Conservation (phyloP, 2,113 vertebrate genomes). For the Phycodurus eques region DNA sequence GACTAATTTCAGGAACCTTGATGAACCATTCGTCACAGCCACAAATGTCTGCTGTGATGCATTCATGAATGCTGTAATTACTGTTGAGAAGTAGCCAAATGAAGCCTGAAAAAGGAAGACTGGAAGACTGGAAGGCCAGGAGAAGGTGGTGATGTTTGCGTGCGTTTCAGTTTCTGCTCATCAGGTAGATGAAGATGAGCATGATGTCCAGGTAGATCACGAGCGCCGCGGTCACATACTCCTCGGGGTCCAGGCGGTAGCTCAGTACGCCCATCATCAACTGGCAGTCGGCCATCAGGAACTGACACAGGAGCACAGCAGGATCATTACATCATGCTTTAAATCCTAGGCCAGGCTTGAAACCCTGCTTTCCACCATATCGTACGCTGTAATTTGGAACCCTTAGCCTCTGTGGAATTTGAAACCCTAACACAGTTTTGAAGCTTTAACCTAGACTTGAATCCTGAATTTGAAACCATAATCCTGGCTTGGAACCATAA, state of each 20-base stretch:
- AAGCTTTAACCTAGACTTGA: neutral
- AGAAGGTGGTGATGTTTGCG: neutral
- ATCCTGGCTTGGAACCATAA: neutral
- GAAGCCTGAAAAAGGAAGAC: neutral
- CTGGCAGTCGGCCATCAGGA: constrained; percentile 69
- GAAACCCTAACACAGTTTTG: neutral
- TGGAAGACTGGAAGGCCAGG: constrained; percentile 1
- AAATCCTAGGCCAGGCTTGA: neutral
- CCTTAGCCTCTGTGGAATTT: too few species aligned
- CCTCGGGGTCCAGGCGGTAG: constrained; percentile 64
- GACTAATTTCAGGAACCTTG: neutral
- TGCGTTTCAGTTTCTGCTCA: constrained; percentile 52
- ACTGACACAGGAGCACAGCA: constrained; percentile 45
- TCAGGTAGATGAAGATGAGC: constrained; percentile 72
- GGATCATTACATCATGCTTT: neutral
- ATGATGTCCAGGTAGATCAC: constrained; percentile 73
- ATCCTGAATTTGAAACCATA: too few species aligned
- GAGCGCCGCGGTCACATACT: constrained; percentile 70
- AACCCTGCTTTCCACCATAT: neutral
- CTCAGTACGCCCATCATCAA: constrained; percentile 62
- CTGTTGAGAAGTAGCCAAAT: neutral
- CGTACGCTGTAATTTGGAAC: too few species aligned
- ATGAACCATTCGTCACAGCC: neutral
- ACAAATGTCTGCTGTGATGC: neutral
- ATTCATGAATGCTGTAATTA: neutral